Conservation (phyloP, 2,888 invertebrate genomes). For the Eudemis profundana region DNA sequence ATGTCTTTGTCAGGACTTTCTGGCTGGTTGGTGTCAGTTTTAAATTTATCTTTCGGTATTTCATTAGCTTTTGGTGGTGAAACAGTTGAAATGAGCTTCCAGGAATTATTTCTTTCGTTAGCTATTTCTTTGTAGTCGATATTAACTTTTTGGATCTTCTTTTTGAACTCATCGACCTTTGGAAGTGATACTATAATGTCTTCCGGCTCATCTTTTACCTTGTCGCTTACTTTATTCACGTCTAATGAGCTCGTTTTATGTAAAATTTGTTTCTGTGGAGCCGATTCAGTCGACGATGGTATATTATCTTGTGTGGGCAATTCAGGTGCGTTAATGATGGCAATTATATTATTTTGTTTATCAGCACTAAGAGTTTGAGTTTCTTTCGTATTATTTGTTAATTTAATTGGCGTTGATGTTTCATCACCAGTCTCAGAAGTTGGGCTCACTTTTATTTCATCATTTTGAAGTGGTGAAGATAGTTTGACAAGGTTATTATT, state of each 20-base stretch:
- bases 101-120: slow-evolving; percentile 76
- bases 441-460: neutral
- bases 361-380: slow-evolving; percentile 24
- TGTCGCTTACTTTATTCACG: slow-evolving; percentile 36
- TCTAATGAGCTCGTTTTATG: slow-evolving; percentile 43
- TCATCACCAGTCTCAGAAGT: slow-evolving; percentile 34
- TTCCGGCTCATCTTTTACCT: slow-evolving; percentile 49
- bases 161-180: slow-evolving; percentile 78
- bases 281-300: slow-evolving; percentile 44
- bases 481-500: slow-evolving; percentile 6
- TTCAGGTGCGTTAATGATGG: slow-evolving; percentile 19
- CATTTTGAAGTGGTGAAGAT: neutral
- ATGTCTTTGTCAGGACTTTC: slow-evolving; percentile 70
- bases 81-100: slow-evolving; percentile 86
- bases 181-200: slow-evolving; percentile 60
- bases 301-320: slow-evolving; percentile 11
- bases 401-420: slow-evolving; percentile 2
- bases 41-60: slow-evolving; percentile 69
- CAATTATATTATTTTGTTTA: slow-evolving; percentile 27
- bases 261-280: neutral
- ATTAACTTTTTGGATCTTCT: slow-evolving; percentile 80
- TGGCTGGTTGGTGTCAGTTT: slow-evolving; percentile 61
- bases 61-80: slow-evolving; percentile 79
- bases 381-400: neutral
- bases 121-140: slow-evolving; percentile 76